Evolutionary conservation across 2,888 invertebrate species (phyloP).

Genomic region (Harpalus rufipes): DNA sequence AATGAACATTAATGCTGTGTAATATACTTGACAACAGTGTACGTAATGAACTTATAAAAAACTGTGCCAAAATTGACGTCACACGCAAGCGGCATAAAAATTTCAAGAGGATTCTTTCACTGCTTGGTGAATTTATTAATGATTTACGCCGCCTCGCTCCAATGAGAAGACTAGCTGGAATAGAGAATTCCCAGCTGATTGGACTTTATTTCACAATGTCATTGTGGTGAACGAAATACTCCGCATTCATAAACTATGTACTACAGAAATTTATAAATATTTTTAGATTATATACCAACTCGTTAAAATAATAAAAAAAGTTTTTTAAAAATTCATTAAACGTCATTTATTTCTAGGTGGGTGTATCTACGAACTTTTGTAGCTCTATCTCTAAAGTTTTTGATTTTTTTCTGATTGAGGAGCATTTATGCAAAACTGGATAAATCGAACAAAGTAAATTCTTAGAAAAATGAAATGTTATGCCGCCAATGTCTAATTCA

Average conservation of each 20-base stretch:
- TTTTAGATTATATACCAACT: not conserved
- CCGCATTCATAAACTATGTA: not conserved
- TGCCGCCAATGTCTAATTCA: no score
- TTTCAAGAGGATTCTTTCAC: slow-evolving; percentile 37
- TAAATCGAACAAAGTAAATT: no score
- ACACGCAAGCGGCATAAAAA: slow-evolving; percentile 25
- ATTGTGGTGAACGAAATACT: not conserved
- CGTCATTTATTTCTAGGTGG: no score
- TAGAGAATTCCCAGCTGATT: not conserved
- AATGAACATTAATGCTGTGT: slow-evolving; percentile 20
- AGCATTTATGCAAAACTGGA: no score
- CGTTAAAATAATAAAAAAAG: no score
- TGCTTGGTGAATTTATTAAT: slow-evolving; percentile 36
- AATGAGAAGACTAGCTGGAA: slow-evolving; percentile 7
- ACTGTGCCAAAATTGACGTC: slow-evolving; percentile 32
- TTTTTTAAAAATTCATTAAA: no score
- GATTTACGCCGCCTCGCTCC: slow-evolving; percentile 4
- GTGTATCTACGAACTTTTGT: no score
- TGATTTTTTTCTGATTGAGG: no score
- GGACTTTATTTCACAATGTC: not conserved
- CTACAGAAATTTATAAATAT: not conserved
- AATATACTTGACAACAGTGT: slow-evolving; percentile 24
- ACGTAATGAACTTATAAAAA: slow-evolving; percentile 40
- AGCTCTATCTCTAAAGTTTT: no score
- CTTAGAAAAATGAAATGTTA: no score